phyloP scores from a whole-genome alignment of 30 jellyfish, hydroid and myxozoan species.

The Hydractinia echinata region DNA sequence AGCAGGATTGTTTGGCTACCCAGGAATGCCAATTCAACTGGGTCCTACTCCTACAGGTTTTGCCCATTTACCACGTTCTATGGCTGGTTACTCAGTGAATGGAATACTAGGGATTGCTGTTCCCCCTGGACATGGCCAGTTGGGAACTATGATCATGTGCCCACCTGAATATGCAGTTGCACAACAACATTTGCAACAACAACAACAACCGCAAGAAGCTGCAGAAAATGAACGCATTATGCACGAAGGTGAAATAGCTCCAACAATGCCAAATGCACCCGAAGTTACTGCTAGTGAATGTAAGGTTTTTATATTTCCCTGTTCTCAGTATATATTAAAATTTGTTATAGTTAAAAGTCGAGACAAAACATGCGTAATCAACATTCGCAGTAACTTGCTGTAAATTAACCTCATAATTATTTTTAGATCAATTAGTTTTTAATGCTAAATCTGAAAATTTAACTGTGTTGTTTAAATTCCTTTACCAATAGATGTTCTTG shows the following conservation, averaged over 20 bases:
- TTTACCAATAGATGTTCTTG: too few relatives aligned
- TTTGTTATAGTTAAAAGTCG: too few relatives aligned
- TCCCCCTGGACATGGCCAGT: constrained; percentile 41
- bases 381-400: too few relatives aligned
- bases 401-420: too few relatives aligned
- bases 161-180: constrained; percentile 24
- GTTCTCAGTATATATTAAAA: background rate
- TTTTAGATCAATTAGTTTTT: too few relatives aligned
- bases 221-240: constrained; percentile 13
- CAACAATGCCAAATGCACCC: constrained; percentile 53
- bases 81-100: constrained; percentile 76
- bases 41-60: constrained; percentile 60
- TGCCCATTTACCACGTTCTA: constrained; percentile 49
- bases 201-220: background rate
- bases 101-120: constrained; percentile 94
- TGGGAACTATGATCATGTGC: constrained; percentile 34
- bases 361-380: too few relatives aligned
- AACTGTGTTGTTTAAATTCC: too few relatives aligned
- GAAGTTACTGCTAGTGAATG: constrained; percentile 49
- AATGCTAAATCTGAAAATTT: too few relatives aligned
- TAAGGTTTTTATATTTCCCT: background rate
- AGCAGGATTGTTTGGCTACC: constrained; percentile 35
- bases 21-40: constrained; percentile 34
- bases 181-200: constrained; percentile 13
- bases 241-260: constrained; percentile 49